Base-by-base conservation (phyloP, 2,797 vertebrate species). In the Hoplostethus atlanticus region DNA sequence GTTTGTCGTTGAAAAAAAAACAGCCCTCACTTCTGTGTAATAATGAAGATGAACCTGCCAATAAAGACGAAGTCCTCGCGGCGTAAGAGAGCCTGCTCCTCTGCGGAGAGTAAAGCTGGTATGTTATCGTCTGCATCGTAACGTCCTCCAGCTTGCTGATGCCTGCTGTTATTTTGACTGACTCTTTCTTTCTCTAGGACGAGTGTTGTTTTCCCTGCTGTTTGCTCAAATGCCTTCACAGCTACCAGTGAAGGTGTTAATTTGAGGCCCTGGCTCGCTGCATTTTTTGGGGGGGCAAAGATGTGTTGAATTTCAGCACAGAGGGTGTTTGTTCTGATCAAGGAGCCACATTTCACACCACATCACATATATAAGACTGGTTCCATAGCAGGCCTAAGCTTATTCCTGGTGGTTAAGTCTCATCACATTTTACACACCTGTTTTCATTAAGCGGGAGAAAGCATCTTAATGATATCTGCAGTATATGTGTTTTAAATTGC, bases 161-260 rank as follows among this genome's bases (percentile, higher is more conserved):
- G 38, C 38, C 65, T 60, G 55, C 66, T 68, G 57, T 28, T 52
- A 25, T 13, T 30, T 55, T 73, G 60, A 46, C 15, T 16, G 11
- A 15, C 74, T 31, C 55, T 17, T 0, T 50, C 51, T 61, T 42
- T 76, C 71, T 57, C 62, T 56, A 68, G 68, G 73, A 84, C 54
- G 46, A 61, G 63, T 72, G 28, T 52, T 79, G 69, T 80, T 90
- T 74, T 79, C 59, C 30, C 80, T 64, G 61, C 74, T 79, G 67
- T 90, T 88, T 90, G 78, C 71, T 83, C 63, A 87, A 89, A 87
- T 77, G 64, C 74, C 60, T 89, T 89, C 80, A 77, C 76, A 83
- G 78, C 65, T 74, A 36, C 78, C 50, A 83, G 73, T 34, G 65
- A 85, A 84, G 76, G 75, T 68, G 68, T 58, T 75, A 58, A 87